Conservation (phyloP, 2,113 vertebrate species). For the Picathartes gymnocephalus region DNA sequence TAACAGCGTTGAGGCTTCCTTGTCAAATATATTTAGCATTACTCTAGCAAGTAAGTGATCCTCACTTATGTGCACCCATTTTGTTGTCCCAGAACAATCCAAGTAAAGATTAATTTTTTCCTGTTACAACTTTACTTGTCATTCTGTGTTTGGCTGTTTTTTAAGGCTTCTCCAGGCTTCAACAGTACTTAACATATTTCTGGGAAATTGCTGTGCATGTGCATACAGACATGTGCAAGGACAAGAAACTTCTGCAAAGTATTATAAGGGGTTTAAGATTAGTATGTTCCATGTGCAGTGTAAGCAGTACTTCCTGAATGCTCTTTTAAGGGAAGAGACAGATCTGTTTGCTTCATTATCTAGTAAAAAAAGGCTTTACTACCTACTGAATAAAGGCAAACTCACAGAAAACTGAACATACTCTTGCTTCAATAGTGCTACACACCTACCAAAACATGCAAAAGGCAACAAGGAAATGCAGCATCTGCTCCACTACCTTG, state of each 20-base stretch:
- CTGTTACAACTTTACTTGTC: background rate
- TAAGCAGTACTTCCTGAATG: constrained; percentile 38
- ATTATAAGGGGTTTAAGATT: constrained; percentile 35
- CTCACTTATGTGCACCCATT: background rate
- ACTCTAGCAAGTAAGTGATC: background rate
- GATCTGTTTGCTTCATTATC: constrained; percentile 9
- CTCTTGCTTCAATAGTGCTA: background rate
- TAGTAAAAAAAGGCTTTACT: background rate
- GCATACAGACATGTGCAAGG: background rate
- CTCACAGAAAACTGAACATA: background rate
- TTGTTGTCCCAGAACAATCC: background rate
- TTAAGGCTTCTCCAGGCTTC: constrained; percentile 1
- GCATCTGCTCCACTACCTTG: background rate
- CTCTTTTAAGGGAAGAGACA: background rate
- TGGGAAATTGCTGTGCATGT: background rate
- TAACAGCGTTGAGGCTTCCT: background rate
- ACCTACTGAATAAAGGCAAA: background rate
- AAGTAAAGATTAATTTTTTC: background rate
- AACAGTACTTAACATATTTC: background rate
- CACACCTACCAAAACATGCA: background rate
- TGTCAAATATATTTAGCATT: background rate
- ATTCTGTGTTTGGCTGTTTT: background rate
- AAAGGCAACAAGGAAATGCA: background rate
- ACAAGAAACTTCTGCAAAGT: constrained; percentile 42
- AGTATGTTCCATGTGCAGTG: constrained; percentile 36